Conservation (phyloP, 2,113 vertebrate genomes). For the Arenaria interpres region DNA sequence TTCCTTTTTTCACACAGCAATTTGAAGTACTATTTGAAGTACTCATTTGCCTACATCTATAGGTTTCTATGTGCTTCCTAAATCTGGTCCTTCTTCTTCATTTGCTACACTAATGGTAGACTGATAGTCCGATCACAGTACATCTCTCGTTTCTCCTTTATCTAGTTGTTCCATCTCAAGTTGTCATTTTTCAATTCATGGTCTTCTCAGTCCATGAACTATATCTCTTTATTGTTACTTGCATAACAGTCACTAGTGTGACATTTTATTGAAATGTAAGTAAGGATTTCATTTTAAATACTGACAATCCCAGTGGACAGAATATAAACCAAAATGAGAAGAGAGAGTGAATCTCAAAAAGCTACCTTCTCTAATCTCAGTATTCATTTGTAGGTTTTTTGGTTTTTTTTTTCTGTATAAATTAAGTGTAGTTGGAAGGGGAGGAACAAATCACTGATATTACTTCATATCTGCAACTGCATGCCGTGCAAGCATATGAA, state of each 20-base stretch:
- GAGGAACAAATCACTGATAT: neutral
- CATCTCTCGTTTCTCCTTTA: neutral
- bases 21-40: neutral
- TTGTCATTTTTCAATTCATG: neutral
- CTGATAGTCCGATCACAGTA: neutral
- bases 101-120: neutral
- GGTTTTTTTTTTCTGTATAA: neutral
- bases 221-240: neutral
- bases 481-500: neutral
- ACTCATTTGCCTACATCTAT: neutral
- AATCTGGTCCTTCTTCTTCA: neutral
- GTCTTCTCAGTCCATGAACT: neutral
- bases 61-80: neutral
- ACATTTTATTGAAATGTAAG: neutral
- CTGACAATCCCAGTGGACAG: neutral
- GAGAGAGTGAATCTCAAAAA: neutral
- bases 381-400: neutral
- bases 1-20: neutral
- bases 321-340: neutral
- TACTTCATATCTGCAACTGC: neutral
- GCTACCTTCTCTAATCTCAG: neutral
- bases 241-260: neutral
- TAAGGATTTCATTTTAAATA: neutral
- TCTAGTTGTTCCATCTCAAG: neutral
- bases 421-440: neutral